Base-by-base conservation (phyloP, 2,888 invertebrate genomes). In the Dusona sp. region DNA sequence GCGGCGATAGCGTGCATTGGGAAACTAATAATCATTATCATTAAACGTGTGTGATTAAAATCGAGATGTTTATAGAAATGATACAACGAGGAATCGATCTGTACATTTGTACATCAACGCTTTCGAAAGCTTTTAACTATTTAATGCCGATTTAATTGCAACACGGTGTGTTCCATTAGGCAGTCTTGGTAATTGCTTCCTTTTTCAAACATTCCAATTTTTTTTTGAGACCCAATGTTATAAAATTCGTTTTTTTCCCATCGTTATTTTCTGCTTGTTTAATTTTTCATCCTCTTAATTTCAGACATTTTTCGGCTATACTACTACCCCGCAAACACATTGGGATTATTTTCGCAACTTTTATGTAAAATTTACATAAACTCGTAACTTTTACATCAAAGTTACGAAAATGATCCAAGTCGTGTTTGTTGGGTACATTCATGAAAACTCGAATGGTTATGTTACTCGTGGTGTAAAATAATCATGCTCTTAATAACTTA, bases 21-120 rank as follows among this genome's bases (percentile, higher is more conserved):
- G 61, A 75, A 64, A 74, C 36, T 36, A 74, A 61, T 61, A 45
- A 48, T 70, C 48, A 70, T 70, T 70, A 48, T 70, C 48, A 48
- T 70, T 33, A 29, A 48, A 70, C 48, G 48, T 1, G 9, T 68
- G 19, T 68, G 25, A 48, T 51, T 70, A 29, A 70, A 19, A 70
- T 38, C 42, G 38, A 51, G 25, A 29, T 48, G 48, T 29, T 68
- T 25, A 38, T 67, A 22, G 38, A 54, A 45, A 54, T 36, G 36
- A 22, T 9, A 73, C 33, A 54, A 54, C 33, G 73, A n/a, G 54
- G n/a, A 36, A 73, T 73, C 22, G 54, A 73, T 73, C 54, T 13
- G 45, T 16, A 48, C 6, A 42, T 45, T 68, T 68, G 13, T 51
- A 25, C 6, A 16, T 65, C 7, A 42, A 42, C 11, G 22, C 13